phyloP scores from a whole-genome alignment of 2,888 invertebrate species.

The Dynastes grantii region DNA sequence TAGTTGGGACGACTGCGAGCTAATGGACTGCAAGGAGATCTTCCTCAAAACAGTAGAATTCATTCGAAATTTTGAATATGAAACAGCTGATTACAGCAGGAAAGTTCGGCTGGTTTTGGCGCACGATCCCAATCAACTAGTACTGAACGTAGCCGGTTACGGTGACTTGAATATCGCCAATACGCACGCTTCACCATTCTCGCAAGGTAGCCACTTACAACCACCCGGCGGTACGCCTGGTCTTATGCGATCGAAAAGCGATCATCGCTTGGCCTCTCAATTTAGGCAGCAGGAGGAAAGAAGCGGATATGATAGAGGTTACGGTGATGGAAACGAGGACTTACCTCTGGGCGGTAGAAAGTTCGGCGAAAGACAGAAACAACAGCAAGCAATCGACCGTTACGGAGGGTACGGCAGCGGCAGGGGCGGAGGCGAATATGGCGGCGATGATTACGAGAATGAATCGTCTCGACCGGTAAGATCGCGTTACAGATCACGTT shows the following conservation, averaged over 20 bases:
- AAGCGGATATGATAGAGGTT: slow-evolving; percentile 71
- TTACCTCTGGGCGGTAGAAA: slow-evolving; percentile 83
- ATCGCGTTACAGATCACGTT: slow-evolving; percentile 79
- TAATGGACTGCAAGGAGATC: slow-evolving; percentile 96
- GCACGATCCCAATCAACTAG: slow-evolving; percentile 93
- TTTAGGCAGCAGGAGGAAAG: slow-evolving; percentile 89
- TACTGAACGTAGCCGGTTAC: slow-evolving; percentile 89
- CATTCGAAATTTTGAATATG: slow-evolving; percentile 94
- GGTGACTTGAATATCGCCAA: slow-evolving; percentile 90
- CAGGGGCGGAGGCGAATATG: slow-evolving; percentile 72
- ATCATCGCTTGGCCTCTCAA: slow-evolving; percentile 91
- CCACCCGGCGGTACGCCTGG: slow-evolving; percentile 79
- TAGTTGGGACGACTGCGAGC: slow-evolving; percentile 93
- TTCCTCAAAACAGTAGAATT: slow-evolving; percentile 97
- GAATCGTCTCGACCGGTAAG: slow-evolving; percentile 77
- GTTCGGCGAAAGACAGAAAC: slow-evolving; percentile 84
- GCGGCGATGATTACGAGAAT: slow-evolving; percentile 78
- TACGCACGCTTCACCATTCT: slow-evolving; percentile 66
- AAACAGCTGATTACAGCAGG: slow-evolving; percentile 90
- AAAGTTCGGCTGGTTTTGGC: slow-evolving; percentile 90
- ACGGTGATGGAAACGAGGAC: slow-evolving; percentile 76
- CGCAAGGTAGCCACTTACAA: slow-evolving; percentile 71
- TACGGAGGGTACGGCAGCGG: slow-evolving; percentile 65
- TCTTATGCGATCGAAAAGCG: slow-evolving; percentile 93
- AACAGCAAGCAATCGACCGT: slow-evolving; percentile 71